These are phyloP conservation scores for Crossaster papposus DNA, from an alignment of 53 echinoderm and acorn worm species.

Conservation along the genomic window DNA sequence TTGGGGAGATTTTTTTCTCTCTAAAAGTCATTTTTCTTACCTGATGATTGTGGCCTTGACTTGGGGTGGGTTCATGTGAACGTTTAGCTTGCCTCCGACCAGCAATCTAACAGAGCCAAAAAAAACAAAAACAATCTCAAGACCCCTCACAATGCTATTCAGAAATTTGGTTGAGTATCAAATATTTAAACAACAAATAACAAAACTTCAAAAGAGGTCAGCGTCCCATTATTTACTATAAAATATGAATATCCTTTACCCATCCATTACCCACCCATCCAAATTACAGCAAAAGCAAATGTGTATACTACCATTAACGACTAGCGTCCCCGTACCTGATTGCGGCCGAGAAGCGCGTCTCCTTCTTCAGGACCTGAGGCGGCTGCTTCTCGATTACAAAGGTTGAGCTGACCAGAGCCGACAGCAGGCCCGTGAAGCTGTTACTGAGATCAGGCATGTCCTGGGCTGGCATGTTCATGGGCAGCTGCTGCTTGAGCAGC, in stretches of 20 bases:
- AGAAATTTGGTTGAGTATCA: too few relatives aligned
- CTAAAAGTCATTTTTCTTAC: conserved; percentile 46
- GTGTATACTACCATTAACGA: too few relatives aligned
- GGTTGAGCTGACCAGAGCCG: conserved; percentile 94
- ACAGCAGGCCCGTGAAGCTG: conserved; percentile 86
- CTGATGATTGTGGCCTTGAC: conserved; percentile 99
- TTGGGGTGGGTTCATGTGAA: conserved; percentile 99
- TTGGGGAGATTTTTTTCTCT: too few relatives aligned
- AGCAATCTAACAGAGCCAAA: conserved; percentile 69
- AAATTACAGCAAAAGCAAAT: too few relatives aligned
- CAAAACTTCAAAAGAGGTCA: too few relatives aligned
- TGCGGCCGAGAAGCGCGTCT: conserved; percentile 91
- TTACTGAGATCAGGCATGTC: conserved; percentile 82
- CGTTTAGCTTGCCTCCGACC: conserved; percentile 98
- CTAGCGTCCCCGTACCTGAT: conserved; percentile 71
- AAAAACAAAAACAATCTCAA: neutral
- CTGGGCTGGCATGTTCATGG: conserved; percentile 82
- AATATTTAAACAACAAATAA: too few relatives aligned
- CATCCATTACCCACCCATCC: too few relatives aligned
- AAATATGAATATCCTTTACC: too few relatives aligned
- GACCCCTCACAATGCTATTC: too few relatives aligned
- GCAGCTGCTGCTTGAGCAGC: conserved; percentile 87
- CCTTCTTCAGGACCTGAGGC: conserved; percentile 99
- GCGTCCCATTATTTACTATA: too few relatives aligned
- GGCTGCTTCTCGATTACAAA: conserved; percentile 99